Conservation (phyloP, 2,113 vertebrate genomes). For the Brienomyrus longianalis region DNA sequence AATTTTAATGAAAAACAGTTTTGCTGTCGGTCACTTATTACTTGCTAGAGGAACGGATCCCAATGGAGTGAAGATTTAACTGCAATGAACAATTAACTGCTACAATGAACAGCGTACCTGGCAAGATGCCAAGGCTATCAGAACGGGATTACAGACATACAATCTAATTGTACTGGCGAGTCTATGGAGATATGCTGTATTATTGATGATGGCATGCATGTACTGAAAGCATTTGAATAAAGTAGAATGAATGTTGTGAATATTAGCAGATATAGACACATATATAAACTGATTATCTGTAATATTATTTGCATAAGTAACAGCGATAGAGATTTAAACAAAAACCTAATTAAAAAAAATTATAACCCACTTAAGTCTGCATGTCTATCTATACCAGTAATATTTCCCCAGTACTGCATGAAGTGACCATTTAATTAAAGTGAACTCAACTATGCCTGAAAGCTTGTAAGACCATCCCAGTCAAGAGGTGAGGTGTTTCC, state of each 20-base stretch:
- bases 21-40: neutral
- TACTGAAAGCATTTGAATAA: neutral
- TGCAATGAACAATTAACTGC: neutral
- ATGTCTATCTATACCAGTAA: neutral
- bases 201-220: neutral
- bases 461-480: neutral
- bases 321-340: neutral
- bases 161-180: neutral
- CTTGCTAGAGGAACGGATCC: neutral
- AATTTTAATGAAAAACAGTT: neutral
- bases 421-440: neutral
- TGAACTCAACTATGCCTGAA: neutral
- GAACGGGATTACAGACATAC: constrained; percentile 1
- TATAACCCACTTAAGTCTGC: neutral
- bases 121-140: constrained; percentile 11
- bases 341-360: neutral
- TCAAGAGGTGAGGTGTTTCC: neutral
- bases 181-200: neutral
- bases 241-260: neutral
- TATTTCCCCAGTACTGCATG: neutral
- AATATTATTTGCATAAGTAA: neutral
- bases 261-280: neutral
- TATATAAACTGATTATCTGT: neutral
- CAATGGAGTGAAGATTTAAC: neutral
- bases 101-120: neutral